Evolutionary conservation across 2,888 invertebrate genomes (phyloP).

Genomic region (Nineta flava): DNA sequence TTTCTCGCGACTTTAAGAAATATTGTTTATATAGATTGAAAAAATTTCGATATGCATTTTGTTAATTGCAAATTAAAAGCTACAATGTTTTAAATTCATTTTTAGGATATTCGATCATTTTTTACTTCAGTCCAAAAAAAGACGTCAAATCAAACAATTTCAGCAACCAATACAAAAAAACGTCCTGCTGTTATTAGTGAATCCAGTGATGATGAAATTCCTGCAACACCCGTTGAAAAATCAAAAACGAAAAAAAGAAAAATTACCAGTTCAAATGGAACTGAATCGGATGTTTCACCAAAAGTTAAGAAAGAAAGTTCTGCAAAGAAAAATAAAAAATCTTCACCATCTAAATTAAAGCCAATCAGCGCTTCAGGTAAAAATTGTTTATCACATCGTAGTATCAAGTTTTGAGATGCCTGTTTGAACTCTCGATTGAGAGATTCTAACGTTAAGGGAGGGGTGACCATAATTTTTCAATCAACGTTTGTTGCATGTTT

Average conservation of each 20-base stretch:
- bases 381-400: too few species aligned
- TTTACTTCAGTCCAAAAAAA: constrained; percentile 22
- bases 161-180: constrained; percentile 13
- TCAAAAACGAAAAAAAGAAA: constrained; percentile 13
- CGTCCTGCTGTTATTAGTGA: constrained; percentile 27
- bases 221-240: constrained; percentile 31
- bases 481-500: too few species aligned
- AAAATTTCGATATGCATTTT: too few species aligned
- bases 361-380: constrained; percentile 29
- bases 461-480: too few species aligned
- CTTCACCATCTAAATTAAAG: constrained; percentile 19
- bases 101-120: constrained; percentile 48
- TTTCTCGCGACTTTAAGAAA: too few species aligned
- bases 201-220: constrained; percentile 40
- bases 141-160: background rate
- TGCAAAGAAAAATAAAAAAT: constrained; percentile 24
- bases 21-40: too few species aligned
- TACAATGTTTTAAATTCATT: constrained; percentile 9
- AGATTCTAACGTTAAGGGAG: too few species aligned
- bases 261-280: background rate
- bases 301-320: constrained; percentile 11
- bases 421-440: too few species aligned
- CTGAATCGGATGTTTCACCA: background rate
- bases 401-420: too few species aligned
- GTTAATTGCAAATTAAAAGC: too few species aligned